Evolutionary conservation across 2,113 vertebrate species (phyloP), one percentile per base, ranked within the genome.

Genomic region (Nesoenas mayeri): DNA sequence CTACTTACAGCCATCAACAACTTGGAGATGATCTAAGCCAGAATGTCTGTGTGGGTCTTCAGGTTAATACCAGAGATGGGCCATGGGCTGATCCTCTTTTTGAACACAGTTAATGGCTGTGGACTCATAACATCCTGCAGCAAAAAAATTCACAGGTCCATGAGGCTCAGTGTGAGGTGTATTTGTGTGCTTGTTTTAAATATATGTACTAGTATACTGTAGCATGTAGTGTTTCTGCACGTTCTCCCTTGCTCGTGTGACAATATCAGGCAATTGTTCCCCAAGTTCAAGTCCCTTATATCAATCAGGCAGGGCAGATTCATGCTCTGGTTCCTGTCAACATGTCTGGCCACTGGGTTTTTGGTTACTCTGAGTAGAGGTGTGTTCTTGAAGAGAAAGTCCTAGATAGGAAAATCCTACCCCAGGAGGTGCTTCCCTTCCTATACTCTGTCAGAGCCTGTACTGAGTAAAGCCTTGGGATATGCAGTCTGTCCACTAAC

Each of bases 141-240:
- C 51, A 66, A 77, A 3, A 28, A 40, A 26, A 34, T 44, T 51
- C 28, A 15, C 10, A 9, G 17, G 58, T 51, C 65, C 21, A 11
- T 15, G 17, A 25, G 24, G 47, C 6, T 40, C 19, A 38, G 14
- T 5, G 17, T 50, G 58, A 66, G 28, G 85, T 72, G 19, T 3
- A 44, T 20, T 54, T 81, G 4, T 40, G 15, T 42, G 44, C 26
- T 88, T 79, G 18, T 88, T 88, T 42, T 84, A 36, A 47, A 70
- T 12, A 16, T 11, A 60, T 0, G 0, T 64, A 28, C 19, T 34
- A 19, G 10, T 25, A 9, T 64, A 7, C 26, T 22, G 42, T 18
- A 60, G 38, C 10, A 34, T 12, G 17, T 56, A 47, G 28, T 25
- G 15, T 58, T 66, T 66, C 53, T 67, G 28, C 25, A 29, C 0